phyloP scores from a whole-genome alignment of 2,888 invertebrate species.

The Selenia dentaria region DNA sequence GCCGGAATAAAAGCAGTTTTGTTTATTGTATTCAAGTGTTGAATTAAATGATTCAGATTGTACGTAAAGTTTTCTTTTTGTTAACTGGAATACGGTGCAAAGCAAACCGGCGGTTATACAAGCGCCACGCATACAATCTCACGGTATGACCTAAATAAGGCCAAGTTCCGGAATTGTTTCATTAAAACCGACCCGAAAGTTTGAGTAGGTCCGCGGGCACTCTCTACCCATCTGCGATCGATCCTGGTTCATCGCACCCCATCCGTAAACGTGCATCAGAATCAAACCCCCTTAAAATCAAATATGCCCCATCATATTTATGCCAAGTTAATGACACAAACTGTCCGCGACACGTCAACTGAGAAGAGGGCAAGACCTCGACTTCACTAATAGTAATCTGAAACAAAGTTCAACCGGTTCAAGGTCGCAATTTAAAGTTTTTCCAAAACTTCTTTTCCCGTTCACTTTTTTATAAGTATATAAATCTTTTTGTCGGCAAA shows the following conservation, averaged over 20 bases:
- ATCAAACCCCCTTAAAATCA: conserved; percentile 39
- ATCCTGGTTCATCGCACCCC: conserved; percentile 70
- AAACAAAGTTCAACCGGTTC: conserved; percentile 82
- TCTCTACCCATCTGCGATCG: conserved; percentile 61
- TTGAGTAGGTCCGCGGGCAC: conserved; percentile 60
- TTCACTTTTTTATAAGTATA: conserved; percentile 84
- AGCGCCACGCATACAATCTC: conserved; percentile 57
- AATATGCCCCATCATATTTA: conserved; percentile 59
- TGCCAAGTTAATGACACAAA: conserved; percentile 56
- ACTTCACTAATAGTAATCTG: conserved; percentile 82
- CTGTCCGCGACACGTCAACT: conserved; percentile 62
- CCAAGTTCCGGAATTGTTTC: conserved; percentile 72
- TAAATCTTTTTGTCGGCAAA: conserved; percentile 84
- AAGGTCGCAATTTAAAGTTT: conserved; percentile 86
- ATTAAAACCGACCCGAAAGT: conserved; percentile 77
- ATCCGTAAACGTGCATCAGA: conserved; percentile 52
- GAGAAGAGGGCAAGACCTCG: conserved; percentile 67
- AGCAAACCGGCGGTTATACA: conserved; percentile 24
- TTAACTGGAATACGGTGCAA: too few relatives aligned
- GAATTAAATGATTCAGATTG: too few relatives aligned
- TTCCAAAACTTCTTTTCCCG: conserved; percentile 81
- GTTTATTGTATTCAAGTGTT: neutral
- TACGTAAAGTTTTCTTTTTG: too few relatives aligned
- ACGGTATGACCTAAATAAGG: conserved; percentile 73
- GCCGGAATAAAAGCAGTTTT: conserved; percentile 21